Base-by-base conservation (phyloP, 2,797 vertebrate genomes). In the Astyanax mexicanus region DNA sequence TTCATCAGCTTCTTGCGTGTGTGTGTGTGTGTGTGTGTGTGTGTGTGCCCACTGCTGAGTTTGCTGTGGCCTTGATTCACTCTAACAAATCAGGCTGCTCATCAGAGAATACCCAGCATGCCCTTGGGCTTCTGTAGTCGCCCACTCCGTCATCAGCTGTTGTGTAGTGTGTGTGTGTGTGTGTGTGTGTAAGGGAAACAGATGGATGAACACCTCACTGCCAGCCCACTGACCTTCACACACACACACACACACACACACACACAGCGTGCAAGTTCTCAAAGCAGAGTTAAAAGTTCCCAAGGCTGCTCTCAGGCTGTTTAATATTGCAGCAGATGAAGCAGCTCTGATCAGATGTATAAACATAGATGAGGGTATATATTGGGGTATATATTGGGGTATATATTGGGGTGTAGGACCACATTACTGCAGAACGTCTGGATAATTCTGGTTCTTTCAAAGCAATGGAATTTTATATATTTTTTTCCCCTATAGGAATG, bases 141-240 rank as follows among this genome's bases (percentile, higher is more conserved):
- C n/a, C 57, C 32, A 19, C 57, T 60, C 57, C n/a, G 29, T 75
- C 73, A 75, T 75, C 73, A 68, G 73, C 62, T 75, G 73, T 67
- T 66, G 73, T 44, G 47, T 68, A 5, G 66, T 68, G 47, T 60
- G 29, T 45, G 62, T 57, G 62, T 58, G 62, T 66, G 60, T 64
- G 57, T 54, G 71, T 65, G 38, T 35, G 72, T 8, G 45, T 7
- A 25, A 25, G 45, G 73, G 73, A 75, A 75, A 75, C 73, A 75
- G 73, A 75, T 75, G 73, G 64, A 75, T 75, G 73, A 68, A 60
- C 73, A 75, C 57, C 57, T 60, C 57, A n/a, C 42, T 75, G 73
- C 73, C 65, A 69, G 44, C 65, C 23, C 7, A 35, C 42, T 75
- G 73, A 75, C 73, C 62, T 68, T 75, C 64, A 68, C 40, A 67